Evolutionary conservation across 2,888 invertebrate species (phyloP).

Genomic region (Callinectes sapidus): DNA sequence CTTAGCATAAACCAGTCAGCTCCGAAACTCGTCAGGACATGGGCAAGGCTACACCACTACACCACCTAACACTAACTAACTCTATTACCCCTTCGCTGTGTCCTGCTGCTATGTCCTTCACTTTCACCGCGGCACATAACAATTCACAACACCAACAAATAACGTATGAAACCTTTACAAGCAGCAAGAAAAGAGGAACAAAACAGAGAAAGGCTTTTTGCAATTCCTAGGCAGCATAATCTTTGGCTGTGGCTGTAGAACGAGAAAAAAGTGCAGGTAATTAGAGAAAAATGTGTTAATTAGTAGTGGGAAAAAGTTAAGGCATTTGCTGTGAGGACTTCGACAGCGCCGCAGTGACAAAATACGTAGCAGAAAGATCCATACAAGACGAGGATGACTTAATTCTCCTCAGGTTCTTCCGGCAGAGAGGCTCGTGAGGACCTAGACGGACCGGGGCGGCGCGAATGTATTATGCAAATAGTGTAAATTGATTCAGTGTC

Average conservation of each 20-base stretch:
- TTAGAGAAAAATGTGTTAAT: too few relatives aligned
- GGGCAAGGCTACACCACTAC: not conserved
- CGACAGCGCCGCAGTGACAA: not conserved
- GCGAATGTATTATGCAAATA: conserved; percentile 47
- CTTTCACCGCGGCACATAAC: not conserved
- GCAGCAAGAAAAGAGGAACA: too few relatives aligned
- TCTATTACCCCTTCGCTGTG: not conserved
- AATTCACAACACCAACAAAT: too few relatives aligned
- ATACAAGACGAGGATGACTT: not conserved
- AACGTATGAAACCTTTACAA: too few relatives aligned
- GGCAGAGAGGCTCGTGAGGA: not conserved
- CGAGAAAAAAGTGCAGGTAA: too few relatives aligned
- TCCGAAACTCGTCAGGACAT: not conserved
- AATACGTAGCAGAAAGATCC: not conserved
- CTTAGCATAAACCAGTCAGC: not conserved
- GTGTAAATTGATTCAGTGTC: conserved; percentile 51
- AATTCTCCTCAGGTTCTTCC: not conserved
- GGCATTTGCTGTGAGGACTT: not conserved
- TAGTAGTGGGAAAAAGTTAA: not conserved
- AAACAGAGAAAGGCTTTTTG: too few relatives aligned
- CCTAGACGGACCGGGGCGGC: not conserved
- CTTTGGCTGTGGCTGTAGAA: too few relatives aligned
- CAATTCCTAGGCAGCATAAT: too few relatives aligned
- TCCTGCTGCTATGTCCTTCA: not conserved
- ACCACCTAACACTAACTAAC: not conserved